Evolutionary conservation across 1,140 invertebrate genomes (phyloP), one percentile per base, ranked within the genome.

Genomic region (Pinna nobilis): DNA sequence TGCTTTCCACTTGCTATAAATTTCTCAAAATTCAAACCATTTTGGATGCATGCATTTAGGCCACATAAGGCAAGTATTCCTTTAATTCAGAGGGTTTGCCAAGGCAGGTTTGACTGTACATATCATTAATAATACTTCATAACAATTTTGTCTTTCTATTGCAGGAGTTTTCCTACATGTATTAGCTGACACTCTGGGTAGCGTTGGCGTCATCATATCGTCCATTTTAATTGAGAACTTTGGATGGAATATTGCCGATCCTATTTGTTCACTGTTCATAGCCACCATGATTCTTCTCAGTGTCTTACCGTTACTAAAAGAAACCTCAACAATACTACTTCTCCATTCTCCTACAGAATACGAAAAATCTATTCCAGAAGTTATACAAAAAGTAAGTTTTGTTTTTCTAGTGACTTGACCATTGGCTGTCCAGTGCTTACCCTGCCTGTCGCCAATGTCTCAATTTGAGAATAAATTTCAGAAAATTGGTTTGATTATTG

Each of bases 261-360:
- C 92, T 2, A 86, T 93, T n/a, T 93, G 92, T 79, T 93, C 92
- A 6, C 69, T 93, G 6, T 91, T 93, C 75, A 91, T 93, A 71
- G 90, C 92, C 4, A 78, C 90, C 23, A 86, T 93, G 57, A 93
- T 93, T 69, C 85, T 92, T 25, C 77, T 90, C 7, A 92, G 90
- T 81, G 91, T 92, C 5, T 77, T 91, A 25, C 92, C 92, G 2
- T 80, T 93, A 6, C 81, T 93, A 23, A 91, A 90, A 73, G 90
- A 91, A 59, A 91, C 92, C 7, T 85, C 88, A 15, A 53, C 79
- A 9, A 89, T 91, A 37, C 81, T 92, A 25, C 70, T 92, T 2
- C 84, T 91, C 39, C 69, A 82, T 63, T 84, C 74, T 13, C 87
- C 88, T 6, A 70, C 61, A 39, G 82, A 86, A 28, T 64, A 88